Evolutionary conservation across 2,113 vertebrate genomes (phyloP), one percentile per base, ranked within the genome.

Genomic region (Stegostoma tigrinum): DNA sequence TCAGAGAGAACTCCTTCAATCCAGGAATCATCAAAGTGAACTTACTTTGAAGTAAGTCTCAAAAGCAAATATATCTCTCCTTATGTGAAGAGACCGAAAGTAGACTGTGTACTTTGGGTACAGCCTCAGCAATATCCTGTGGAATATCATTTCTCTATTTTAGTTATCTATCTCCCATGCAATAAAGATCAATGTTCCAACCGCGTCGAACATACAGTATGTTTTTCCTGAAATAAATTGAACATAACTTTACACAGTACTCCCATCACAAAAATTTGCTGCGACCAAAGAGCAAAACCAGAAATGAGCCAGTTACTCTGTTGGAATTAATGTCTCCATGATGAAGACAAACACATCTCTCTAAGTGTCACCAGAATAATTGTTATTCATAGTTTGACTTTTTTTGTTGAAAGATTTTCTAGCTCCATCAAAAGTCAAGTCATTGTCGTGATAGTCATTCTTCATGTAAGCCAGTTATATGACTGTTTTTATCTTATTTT

Each of bases 301-400:
- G 52, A 30, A 90, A 19, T 90, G n/a, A 90, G 61, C 10, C 27
- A 55, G 14, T 61, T 90, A 15, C 61, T 30, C 55, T 90, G 87
- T 90, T 14, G 55, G 52, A 30, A 1, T 61, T 90, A 34, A 34
- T 61, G 12, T 66, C 89, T 67, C 64, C 38, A 38, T 23, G 6
- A n/a, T 93, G 55, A n/a, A 93, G 61, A 93, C n/a, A 15, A 90
- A 90, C 10, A 78, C 3, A 80, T 70, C 48, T 27, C 48, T 55
- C 48, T 68, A 68, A 1, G 17, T 19, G 34, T 38, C 61, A 67
- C 19, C 61, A 27, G 19, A 66, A 66, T 93, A 93, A 93, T 66
- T 93, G 17, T 93, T 93, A n/a, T 93, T 38, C 61, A 66, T 93
- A 64, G 34, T 66, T 93, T 93, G 89, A 66, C 34, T 93, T 93